These are phyloP conservation scores for Sebastes vulpes DNA, from an alignment of 2,797 vertebrate genomes.

Conservation along the genomic window DNA sequence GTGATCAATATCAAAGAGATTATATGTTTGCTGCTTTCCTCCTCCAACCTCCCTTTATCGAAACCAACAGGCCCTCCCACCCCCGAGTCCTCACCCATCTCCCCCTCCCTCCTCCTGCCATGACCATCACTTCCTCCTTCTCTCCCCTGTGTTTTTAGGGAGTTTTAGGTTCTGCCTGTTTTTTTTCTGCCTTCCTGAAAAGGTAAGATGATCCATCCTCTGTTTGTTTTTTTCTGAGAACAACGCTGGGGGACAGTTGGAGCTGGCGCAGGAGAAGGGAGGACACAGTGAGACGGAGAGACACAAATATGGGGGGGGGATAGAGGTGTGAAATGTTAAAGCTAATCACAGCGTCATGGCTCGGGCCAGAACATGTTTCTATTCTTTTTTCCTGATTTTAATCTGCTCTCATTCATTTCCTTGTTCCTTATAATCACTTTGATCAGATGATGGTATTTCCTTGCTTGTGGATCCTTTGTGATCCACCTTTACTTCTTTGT, in stretches of 20 bases:
- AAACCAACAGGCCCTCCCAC: background rate
- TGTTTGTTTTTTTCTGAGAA: slow-evolving; percentile 61
- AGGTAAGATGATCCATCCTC: slow-evolving; percentile 82
- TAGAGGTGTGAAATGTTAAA: slow-evolving; percentile 16
- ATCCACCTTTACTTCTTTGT: background rate
- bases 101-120: background rate
- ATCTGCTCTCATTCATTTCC: slow-evolving; percentile 9
- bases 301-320: background rate
- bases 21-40: slow-evolving; percentile 1
- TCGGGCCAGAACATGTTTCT: background rate
- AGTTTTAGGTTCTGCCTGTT: slow-evolving; percentile 76
- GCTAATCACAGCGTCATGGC: slow-evolving; percentile 1
- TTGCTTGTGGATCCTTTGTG: background rate
- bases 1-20: slow-evolving; percentile 4
- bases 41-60: slow-evolving; percentile 6
- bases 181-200: slow-evolving; percentile 75
- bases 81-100: background rate
- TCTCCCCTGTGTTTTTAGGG: slow-evolving; percentile 68
- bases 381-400: background rate
- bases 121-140: slow-evolving; percentile 50
- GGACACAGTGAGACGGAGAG: slow-evolving; percentile 24
- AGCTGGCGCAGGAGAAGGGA: slow-evolving; percentile 34
- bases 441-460: background rate
- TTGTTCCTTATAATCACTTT: background rate
- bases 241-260: slow-evolving; percentile 68